Evolutionary conservation across 1,140 invertebrate genomes (phyloP), one percentile per base, ranked within the genome.

Genomic region (Drosophila pachea): DNA sequence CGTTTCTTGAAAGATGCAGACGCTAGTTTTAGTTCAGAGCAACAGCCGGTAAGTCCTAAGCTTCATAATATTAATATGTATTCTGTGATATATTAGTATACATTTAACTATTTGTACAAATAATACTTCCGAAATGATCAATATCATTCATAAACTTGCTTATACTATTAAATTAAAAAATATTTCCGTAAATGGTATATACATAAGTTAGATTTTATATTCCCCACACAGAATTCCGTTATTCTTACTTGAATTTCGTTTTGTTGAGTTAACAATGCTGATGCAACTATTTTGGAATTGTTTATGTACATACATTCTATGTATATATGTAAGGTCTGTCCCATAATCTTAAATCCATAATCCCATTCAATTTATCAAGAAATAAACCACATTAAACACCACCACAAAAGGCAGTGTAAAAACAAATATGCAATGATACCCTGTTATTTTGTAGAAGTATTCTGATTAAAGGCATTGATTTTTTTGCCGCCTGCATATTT

Each of bases 1-100:
- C 72, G 77, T 22, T 64, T 65, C 9, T 69, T 62, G 1, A 32
- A 60, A 8, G 7, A 16, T 11, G 49, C 40, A 36, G 53, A 8
- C 22, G 36, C 38, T 12, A 35, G 32, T 35, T 4, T 31, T 33
- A 29, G 40, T 12, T 5, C 40, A n/a, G 47, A 16, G 1, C 70
- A 62, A 7, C 70, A 71, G 9, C 63, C 76, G 59, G 74, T 76
- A 74, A 76, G 62, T 63, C 7, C 0, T 1, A 14, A 43, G n/a
- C 40, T 42, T 5, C 31, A 11, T 49, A 14, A 16, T 40, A 12
- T 12, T 12, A 43, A 6, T 16, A 14, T 43, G 6, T 43, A 16
- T 43, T 14, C 11, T 3, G 12, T 5, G 7, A 5, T 22, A 45
- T 42, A 36, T 36, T 38, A 9, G 36, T 38, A 38, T 5, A 8